A percentile compares a stretch with the other conserved stretches of the same genome.
phyloP scores from a whole-genome alignment of 2,797 vertebrate species.

The Tauraco hartlaubi region DNA sequence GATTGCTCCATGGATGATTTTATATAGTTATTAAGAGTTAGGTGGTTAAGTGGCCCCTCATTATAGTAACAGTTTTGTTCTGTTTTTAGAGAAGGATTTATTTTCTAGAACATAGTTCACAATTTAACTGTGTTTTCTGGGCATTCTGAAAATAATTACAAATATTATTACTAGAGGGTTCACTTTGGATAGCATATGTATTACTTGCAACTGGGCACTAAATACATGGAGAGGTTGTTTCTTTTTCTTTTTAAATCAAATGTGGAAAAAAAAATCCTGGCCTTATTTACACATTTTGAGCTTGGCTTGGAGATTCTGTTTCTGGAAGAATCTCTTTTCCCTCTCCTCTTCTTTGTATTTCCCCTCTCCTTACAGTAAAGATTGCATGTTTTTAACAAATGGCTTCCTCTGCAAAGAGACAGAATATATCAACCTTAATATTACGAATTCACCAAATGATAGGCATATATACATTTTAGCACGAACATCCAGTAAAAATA shows the following conservation, averaged over 20 bases:
- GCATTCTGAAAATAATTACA: neutral
- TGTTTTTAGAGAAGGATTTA: neutral
- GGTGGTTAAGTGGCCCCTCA: neutral
- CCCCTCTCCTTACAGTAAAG: neutral
- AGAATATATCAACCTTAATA: slow-evolving; percentile 12
- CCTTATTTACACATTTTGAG: neutral
- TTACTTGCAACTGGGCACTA: neutral
- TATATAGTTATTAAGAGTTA: neutral
- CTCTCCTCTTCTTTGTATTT: neutral
- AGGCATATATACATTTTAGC: slow-evolving; percentile 53
- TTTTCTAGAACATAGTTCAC: neutral
- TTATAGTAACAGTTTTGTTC: neutral
- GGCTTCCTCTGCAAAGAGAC: slow-evolving; percentile 16
- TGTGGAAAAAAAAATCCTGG: neutral
- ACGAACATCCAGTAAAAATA: slow-evolving; percentile 68
- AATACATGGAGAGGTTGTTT: neutral
- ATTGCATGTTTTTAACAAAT: slow-evolving; percentile 32
- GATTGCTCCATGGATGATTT: neutral
- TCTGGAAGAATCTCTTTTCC: slow-evolving; percentile 8
- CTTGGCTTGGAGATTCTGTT: slow-evolving; percentile 10
- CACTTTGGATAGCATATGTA: neutral
- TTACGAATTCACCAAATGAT: slow-evolving; percentile 42
- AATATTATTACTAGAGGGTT: neutral
- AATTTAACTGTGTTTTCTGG: neutral
- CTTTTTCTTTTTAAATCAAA: neutral